Percentiles rank a stretch among this genome's conserved stretches.
These are phyloP conservation scores for Xestia c-nigrum DNA, from an alignment of 2,888 invertebrate genomes.

Conservation along the genomic window DNA sequence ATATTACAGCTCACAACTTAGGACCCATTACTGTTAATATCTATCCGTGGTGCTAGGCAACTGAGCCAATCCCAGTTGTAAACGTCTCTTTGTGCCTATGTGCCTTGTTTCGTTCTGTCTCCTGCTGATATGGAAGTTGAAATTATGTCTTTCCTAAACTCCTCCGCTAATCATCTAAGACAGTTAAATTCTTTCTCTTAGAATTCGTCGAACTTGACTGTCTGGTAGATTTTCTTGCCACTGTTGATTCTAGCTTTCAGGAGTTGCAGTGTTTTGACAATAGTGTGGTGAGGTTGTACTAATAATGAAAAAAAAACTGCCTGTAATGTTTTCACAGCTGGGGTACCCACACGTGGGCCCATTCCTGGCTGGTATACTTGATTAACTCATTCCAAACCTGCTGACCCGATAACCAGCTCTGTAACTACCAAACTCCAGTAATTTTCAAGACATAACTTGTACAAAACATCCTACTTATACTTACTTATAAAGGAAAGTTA, in stretches of 20 bases:
- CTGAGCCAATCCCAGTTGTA: background rate
- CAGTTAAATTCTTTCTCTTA: no score
- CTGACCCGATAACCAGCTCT: constrained; percentile 4
- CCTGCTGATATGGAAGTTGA: background rate
- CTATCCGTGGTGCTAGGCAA: background rate
- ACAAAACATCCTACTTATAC: constrained; percentile 7
- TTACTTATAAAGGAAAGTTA: background rate
- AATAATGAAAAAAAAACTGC: no score
- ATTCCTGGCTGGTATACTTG: background rate
- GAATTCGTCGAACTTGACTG: no score
- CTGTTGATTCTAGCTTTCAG: no score
- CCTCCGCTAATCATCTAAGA: no score
- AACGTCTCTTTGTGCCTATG: background rate
- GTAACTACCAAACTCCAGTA: background rate
- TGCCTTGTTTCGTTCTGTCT: background rate
- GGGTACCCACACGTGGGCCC: background rate
- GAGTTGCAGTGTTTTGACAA: no score
- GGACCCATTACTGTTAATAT: no score
- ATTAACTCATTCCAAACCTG: constrained; percentile 9
- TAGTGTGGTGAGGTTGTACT: no score
- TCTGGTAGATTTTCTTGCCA: no score
- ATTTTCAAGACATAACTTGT: constrained; percentile 29
- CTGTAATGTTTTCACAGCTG: background rate
- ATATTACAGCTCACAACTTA: no score
- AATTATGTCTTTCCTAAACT: no score